phyloP scores from a whole-genome alignment of 2,888 invertebrate species.

The Tholera decimalis region DNA sequence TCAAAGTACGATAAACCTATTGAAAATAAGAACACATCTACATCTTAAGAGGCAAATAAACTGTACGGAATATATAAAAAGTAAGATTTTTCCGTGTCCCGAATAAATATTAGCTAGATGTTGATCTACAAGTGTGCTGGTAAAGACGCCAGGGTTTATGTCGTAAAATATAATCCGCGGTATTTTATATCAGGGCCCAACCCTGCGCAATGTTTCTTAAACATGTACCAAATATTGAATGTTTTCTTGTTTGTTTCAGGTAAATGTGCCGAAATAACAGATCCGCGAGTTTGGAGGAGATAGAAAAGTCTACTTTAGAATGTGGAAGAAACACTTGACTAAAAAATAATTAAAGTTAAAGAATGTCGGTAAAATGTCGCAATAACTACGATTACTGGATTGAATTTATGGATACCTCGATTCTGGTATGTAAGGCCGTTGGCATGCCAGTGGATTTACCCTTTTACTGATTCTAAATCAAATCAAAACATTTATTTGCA shows the following conservation, averaged over 20 bases:
- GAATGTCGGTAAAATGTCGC: not conserved
- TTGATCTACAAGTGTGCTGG: conserved; percentile 64
- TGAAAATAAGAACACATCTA: conserved; percentile 59
- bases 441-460: too few species aligned
- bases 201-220: conserved; percentile 59
- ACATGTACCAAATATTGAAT: conserved; percentile 56
- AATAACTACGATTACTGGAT: conserved; percentile 1
- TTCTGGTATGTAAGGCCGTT: too few species aligned
- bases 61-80: conserved; percentile 59
- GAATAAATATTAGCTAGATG: conserved; percentile 66
- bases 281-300: conserved; percentile 18
- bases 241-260: conserved; percentile 65
- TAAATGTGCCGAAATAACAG: conserved; percentile 48
- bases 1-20: conserved; percentile 51
- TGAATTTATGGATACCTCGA: too few species aligned
- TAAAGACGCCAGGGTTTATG: conserved; percentile 60
- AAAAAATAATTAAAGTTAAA: not conserved
- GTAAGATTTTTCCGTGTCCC: conserved; percentile 63
- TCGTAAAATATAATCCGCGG: conserved; percentile 64
- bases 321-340: not conserved
- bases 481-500: too few species aligned
- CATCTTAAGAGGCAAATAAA: conserved; percentile 60
- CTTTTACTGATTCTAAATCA: too few species aligned
- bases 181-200: conserved; percentile 58
- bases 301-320: not conserved